Evolutionary conservation across 2,797 vertebrate species (phyloP), one percentile per base, ranked within the genome.

Genomic region (Halcyon smyrnensis): DNA sequence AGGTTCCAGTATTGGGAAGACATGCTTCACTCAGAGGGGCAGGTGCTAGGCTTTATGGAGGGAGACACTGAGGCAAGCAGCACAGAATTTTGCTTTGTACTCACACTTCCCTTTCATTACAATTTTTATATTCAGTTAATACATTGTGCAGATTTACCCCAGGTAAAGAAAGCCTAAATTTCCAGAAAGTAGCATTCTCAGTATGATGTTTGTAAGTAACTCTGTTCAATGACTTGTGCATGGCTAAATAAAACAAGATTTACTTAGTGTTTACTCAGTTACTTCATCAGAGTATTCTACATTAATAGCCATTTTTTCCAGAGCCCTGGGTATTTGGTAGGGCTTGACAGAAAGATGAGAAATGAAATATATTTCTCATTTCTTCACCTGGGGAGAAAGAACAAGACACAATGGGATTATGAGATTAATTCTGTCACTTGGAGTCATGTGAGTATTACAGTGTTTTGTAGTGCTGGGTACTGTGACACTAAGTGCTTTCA

Each of bases 371-470:
- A 81, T 24, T 3, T 63, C n/a, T 21, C 23, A 36, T 59, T 59
- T 36, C 57, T 59, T 36, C 57, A 59, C 6, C 23, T 36, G 34
- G 57, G 57, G 34, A 50, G 57, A 60, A 94, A 57, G 57, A 90
- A 73, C 12, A 5, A 53, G 46, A 8, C n/a, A 84, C 39, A 84
- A 12, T 12, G 9, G 23, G 32, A 71, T 86, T 84, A 82, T 67
- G 21, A 62, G 50, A 90, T 71, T 82, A 65, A 65, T 82, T 78
- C 50, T 69, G 27, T 87, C 63, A 53, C 30, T 54, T 78, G 54
- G 39, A 95, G 34, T 18, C 34, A 25, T n/a, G 17, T 46, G 56
- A 80, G 23, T 39, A 45, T 15, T 16, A 53, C 19, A 32, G 11
- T 21, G 4, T 46, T 91, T 93, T 78, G 18, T 57, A 17, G 30